phyloP scores from a whole-genome alignment of 1,140 invertebrate genomes.

The Apis florea region DNA sequence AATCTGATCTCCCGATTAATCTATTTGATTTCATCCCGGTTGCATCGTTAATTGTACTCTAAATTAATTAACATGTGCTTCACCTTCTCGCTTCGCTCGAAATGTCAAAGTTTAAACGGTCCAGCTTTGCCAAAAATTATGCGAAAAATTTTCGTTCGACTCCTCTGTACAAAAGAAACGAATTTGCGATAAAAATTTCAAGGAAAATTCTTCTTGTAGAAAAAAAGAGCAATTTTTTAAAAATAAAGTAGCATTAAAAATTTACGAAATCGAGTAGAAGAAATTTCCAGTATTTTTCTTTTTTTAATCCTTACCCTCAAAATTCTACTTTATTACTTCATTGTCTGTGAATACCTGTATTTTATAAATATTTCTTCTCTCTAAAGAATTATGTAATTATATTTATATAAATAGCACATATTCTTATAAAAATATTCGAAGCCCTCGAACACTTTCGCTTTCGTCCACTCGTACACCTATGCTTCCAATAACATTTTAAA shows the following conservation, averaged over 20 bases:
- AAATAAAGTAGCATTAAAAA: too few species aligned
- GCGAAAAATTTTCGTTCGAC: not conserved
- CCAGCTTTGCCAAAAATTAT: not conserved
- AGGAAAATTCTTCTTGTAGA: not conserved
- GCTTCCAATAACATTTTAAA: too few species aligned
- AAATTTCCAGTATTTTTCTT: too few species aligned
- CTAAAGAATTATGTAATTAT: not conserved
- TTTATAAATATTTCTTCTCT: not conserved
- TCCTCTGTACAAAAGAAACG: not conserved
- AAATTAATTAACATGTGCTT: conserved; percentile 5
- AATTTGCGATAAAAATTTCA: not conserved
- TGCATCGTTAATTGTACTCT: not conserved
- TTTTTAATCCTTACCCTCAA: too few species aligned
- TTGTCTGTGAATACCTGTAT: not conserved
- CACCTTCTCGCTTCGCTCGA: not conserved
- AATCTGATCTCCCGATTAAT: too few species aligned
- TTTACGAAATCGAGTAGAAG: too few species aligned
- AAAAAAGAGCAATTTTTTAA: too few species aligned
- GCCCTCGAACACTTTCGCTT: not conserved
- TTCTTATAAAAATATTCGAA: too few species aligned
- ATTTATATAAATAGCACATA: too few species aligned
- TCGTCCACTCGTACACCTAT: not conserved
- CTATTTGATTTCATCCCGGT: too few species aligned
- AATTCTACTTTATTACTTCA: too few species aligned
- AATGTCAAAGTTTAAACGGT: not conserved